Conservation (phyloP, 64 coral and sea anemone species). For the Pocillopora verrucosa region DNA sequence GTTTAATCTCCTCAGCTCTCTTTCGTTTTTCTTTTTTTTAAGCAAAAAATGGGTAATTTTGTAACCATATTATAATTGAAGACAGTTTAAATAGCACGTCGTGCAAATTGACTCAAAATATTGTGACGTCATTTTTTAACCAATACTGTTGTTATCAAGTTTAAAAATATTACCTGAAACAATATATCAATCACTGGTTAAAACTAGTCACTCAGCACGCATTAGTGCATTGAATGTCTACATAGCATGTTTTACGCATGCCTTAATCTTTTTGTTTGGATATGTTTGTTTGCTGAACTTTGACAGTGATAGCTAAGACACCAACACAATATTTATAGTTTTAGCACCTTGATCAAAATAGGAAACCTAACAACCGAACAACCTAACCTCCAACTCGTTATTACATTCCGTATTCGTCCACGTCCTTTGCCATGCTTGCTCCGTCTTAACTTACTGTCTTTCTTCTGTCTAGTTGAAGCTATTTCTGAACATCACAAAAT, state of each 20-base stretch:
- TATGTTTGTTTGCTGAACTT: constrained; percentile 4
- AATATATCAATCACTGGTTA: background rate
- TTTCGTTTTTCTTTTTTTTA: no score
- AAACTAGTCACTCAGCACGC: background rate
- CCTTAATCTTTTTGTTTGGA: background rate
- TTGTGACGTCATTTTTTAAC: no score
- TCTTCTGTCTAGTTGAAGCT: no score
- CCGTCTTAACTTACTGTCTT: no score
- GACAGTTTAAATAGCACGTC: no score
- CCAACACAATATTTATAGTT: background rate
- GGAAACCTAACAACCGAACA: background rate
- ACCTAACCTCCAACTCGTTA: background rate
- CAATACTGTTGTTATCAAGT: background rate
- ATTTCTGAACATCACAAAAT: no score
- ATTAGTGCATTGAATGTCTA: background rate
- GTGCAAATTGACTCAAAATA: no score
- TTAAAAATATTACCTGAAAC: constrained; percentile 7
- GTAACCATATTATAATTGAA: no score
- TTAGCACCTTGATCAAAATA: background rate
- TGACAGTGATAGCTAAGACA: constrained; percentile 25
- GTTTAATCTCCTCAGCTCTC: no score
- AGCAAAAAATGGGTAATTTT: no score
- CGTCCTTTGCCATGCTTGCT: background rate
- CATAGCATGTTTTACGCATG: background rate
- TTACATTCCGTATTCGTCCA: no score